Evolutionary conservation across 2,888 invertebrate species (phyloP).

Genomic region (Polyploca ridens): DNA sequence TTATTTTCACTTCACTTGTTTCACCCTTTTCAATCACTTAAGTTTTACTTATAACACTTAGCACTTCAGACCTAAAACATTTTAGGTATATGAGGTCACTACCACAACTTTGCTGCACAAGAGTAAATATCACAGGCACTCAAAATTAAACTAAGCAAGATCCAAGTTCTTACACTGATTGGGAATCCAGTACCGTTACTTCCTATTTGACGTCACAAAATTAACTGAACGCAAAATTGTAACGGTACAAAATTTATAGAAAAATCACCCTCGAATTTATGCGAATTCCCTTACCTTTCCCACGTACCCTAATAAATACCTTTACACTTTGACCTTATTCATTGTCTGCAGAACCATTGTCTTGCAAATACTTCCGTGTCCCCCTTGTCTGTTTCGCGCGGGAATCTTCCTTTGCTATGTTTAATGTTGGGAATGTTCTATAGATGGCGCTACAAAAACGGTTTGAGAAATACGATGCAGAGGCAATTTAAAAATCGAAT

Average conservation of each 20-base stretch:
- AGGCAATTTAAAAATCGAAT: too few relatives aligned
- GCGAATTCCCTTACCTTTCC: slow-evolving; percentile 53
- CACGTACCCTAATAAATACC: slow-evolving; percentile 51
- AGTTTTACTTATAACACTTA: too few relatives aligned
- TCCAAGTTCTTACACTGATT: slow-evolving; percentile 15
- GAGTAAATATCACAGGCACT: background rate
- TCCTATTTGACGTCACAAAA: slow-evolving; percentile 65
- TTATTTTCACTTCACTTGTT: too few relatives aligned
- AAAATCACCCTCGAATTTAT: slow-evolving; percentile 62
- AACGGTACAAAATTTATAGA: slow-evolving; percentile 68
- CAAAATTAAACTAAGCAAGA: too few relatives aligned
- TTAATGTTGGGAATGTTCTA: slow-evolving; percentile 44
- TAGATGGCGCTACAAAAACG: slow-evolving; percentile 60
- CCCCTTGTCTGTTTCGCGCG: slow-evolving; percentile 50
- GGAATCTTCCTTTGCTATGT: slow-evolving; percentile 33
- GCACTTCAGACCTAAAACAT: too few relatives aligned
- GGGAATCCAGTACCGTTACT: slow-evolving; percentile 54
- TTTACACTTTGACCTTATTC: slow-evolving; percentile 68
- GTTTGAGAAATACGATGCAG: background rate
- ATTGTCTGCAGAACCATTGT: slow-evolving; percentile 73
- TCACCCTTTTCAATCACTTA: too few relatives aligned
- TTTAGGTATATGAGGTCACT: too few relatives aligned
- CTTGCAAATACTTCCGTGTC: slow-evolving; percentile 68
- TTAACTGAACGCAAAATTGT: slow-evolving; percentile 67
- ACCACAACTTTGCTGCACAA: background rate